Conservation (phyloP, 2,113 vertebrate genomes). For the Boleophthalmus pectinirostris region DNA sequence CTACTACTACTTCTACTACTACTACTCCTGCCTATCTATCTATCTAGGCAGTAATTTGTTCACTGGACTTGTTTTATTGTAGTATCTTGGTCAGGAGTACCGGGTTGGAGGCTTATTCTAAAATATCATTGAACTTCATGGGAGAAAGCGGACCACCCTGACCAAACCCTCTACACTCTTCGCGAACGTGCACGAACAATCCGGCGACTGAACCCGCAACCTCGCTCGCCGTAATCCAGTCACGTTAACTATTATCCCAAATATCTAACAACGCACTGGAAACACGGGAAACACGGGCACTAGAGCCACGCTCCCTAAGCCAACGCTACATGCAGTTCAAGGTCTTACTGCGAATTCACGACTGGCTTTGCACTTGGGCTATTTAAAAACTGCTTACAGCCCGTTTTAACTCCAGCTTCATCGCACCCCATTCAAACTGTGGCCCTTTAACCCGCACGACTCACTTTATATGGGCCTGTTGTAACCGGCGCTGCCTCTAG, state of each 20-base stretch:
- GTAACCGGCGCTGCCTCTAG: background rate
- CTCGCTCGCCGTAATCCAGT: background rate
- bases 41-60: too few species aligned
- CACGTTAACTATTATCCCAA: background rate
- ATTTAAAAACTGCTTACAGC: constrained; percentile 1
- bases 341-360: background rate
- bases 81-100: too few species aligned
- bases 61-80: too few species aligned
- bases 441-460: constrained; percentile 37
- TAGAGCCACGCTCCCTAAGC: background rate
- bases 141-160: too few species aligned
- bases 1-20: too few species aligned
- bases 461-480: background rate
- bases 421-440: background rate
- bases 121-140: too few species aligned
- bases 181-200: too few species aligned
- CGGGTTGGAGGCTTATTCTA: too few species aligned
- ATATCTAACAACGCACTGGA: background rate
- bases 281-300: background rate
- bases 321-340: background rate
- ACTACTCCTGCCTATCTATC: too few species aligned
- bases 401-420: background rate
- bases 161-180: background rate
- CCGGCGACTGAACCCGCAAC: background rate
- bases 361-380: background rate